Evolutionary conservation across 2,797 vertebrate genomes (phyloP).

Genomic region (Lithobates sylvaticus): DNA sequence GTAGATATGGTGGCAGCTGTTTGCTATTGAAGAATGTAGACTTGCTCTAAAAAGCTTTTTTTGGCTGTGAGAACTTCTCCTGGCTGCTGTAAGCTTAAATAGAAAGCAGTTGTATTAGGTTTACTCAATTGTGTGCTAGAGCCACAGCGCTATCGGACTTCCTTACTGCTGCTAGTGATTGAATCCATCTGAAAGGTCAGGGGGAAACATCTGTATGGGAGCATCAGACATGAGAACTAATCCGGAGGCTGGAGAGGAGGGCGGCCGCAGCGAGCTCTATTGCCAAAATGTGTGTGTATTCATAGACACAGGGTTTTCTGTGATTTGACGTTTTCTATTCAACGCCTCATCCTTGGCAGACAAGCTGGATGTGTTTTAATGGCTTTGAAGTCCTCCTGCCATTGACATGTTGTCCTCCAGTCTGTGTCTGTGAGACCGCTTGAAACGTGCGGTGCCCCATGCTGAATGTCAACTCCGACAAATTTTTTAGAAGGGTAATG

Average conservation of each 20-base stretch:
- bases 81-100: conserved; percentile 10
- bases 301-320: conserved; percentile 21
- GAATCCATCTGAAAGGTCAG: conserved; percentile 53
- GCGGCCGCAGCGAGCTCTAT: not conserved
- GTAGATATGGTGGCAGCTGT: not conserved
- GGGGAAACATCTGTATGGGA: conserved; percentile 50
- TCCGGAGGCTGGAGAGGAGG: conserved; percentile 43
- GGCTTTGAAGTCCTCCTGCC: conserved; percentile 47
- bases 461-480: conserved; percentile 9
- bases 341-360: conserved; percentile 51
- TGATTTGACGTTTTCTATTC: conserved; percentile 38
- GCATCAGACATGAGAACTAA: conserved; percentile 61
- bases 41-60: not conserved
- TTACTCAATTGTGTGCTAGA: conserved; percentile 23
- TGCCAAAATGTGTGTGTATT: conserved; percentile 33
- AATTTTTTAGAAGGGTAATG: not conserved
- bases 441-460: conserved; percentile 11
- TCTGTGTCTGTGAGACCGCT: conserved; percentile 24
- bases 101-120: conserved; percentile 19
- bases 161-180: conserved; percentile 45
- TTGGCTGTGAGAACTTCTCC: conserved; percentile 19
- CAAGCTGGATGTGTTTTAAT: conserved; percentile 23
- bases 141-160: conserved; percentile 40
- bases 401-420: conserved; percentile 50
- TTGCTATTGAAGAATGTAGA: not conserved